phyloP scores from a whole-genome alignment of 2,113 vertebrate species.

The Axis porcinus region DNA sequence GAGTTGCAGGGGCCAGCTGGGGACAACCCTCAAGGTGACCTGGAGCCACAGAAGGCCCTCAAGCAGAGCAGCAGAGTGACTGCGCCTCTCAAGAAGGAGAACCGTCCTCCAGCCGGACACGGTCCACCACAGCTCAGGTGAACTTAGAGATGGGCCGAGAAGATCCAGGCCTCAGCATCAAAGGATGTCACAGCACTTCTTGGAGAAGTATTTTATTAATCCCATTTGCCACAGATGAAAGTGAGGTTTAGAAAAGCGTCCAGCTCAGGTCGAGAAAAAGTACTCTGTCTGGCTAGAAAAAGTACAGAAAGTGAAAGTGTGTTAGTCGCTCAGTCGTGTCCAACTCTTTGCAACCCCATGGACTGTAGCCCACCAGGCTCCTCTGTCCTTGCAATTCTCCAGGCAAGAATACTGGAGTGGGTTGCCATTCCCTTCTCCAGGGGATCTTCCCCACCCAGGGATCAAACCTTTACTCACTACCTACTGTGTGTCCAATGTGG shows the following conservation, averaged over 20 bases:
- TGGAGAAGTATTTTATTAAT: background rate
- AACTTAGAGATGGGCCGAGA: fast-evolving
- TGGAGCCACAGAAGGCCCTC: background rate
- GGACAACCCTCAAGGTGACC: background rate
- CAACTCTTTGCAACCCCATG: background rate
- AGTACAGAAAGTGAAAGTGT: background rate
- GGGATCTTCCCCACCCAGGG: background rate
- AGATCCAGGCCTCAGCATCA: fast-evolving
- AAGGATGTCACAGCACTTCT: too few relatives aligned
- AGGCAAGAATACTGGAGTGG: background rate
- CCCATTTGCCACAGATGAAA: background rate
- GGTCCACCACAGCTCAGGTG: fast-evolving
- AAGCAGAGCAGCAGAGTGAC: background rate
- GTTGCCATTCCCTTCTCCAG: background rate
- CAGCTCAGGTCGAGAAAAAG: too few relatives aligned
- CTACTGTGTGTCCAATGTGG: background rate
- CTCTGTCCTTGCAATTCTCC: background rate
- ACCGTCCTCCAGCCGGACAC: fast-evolving
- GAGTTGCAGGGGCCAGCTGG: background rate
- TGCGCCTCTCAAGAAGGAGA: too few relatives aligned
- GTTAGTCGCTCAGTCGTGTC: background rate
- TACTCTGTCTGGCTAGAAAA: background rate
- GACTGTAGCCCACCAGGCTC: background rate
- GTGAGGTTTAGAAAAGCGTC: too few relatives aligned
- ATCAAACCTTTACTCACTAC: background rate